phyloP scores from a whole-genome alignment of 92 coral and sea anemone species.

The Virgularia gustaviana region DNA sequence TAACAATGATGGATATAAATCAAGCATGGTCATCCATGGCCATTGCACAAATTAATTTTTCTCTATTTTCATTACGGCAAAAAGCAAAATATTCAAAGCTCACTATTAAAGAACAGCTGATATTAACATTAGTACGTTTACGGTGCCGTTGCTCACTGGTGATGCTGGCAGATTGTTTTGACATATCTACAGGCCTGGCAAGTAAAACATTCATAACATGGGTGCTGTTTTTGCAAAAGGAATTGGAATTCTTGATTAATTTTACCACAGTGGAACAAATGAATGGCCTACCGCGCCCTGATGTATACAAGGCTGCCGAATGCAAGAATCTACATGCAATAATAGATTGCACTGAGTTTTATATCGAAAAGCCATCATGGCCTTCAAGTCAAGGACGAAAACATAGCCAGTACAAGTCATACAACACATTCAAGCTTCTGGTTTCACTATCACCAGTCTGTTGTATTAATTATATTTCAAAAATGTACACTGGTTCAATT shows the following conservation, averaged over 20 bases:
- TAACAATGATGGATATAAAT: no score
- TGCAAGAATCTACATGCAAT: constrained; percentile 59
- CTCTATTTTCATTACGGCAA: background rate
- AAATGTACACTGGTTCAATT: constrained; percentile 63
- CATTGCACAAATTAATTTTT: background rate
- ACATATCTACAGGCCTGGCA: constrained; percentile 33
- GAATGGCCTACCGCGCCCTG: constrained; percentile 45
- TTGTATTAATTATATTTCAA: constrained; percentile 57
- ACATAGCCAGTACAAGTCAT: constrained; percentile 66
- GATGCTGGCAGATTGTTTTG: constrained; percentile 1
- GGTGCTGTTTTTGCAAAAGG: constrained; percentile 61
- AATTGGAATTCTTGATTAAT: constrained; percentile 54
- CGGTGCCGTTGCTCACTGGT: background rate
- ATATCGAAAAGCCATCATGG: constrained; percentile 60
- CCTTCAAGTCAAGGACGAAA: constrained; percentile 65
- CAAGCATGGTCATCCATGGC: background rate
- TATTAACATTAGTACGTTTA: constrained; percentile 10
- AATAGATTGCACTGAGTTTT: constrained; percentile 74
- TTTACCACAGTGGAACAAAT: constrained; percentile 56
- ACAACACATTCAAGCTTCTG: constrained; percentile 65
- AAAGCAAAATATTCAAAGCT: background rate
- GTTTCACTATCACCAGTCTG: constrained; percentile 64
- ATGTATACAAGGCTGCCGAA: constrained; percentile 48
- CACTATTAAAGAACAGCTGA: background rate
- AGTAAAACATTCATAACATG: constrained; percentile 51